phyloP scores from a whole-genome alignment of 2,888 invertebrate species.

The Caenorhabditis panamensis region DNA sequence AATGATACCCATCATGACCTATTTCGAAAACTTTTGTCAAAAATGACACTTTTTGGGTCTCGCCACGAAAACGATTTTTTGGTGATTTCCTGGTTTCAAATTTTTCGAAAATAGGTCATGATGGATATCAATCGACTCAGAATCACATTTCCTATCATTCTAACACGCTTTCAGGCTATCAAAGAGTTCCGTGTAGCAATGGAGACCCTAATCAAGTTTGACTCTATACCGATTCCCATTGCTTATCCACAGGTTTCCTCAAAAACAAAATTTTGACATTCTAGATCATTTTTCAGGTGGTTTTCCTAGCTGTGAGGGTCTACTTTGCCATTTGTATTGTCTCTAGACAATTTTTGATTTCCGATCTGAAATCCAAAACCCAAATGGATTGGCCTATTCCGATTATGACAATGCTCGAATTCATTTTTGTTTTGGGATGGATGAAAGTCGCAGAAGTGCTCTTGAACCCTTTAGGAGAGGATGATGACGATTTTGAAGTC shows the following conservation, averaged over 20 bases:
- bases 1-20: neutral
- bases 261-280: too few species aligned
- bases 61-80: too few species aligned
- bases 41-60: too few species aligned
- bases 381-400: slow-evolving; percentile 69
- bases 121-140: too few species aligned
- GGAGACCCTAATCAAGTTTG: slow-evolving; percentile 67
- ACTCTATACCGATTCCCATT: slow-evolving; percentile 69
- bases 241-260: slow-evolving; percentile 67
- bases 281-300: slow-evolving; percentile 59
- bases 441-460: slow-evolving; percentile 76
- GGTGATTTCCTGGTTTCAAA: too few species aligned
- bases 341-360: slow-evolving; percentile 66
- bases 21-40: too few species aligned
- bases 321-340: slow-evolving; percentile 70
- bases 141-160: too few species aligned
- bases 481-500: slow-evolving; percentile 79
- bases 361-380: slow-evolving; percentile 45
- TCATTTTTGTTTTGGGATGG: slow-evolving; percentile 69
- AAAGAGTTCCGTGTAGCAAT: slow-evolving; percentile 69
- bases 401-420: slow-evolving; percentile 70
- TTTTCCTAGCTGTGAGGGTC: slow-evolving; percentile 70
- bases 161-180: slow-evolving; percentile 58
- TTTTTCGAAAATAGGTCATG: too few species aligned
- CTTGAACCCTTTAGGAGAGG: slow-evolving; percentile 79